Base-by-base conservation (phyloP, 2,888 invertebrate species). In the Hirudinaria manillensis region DNA sequence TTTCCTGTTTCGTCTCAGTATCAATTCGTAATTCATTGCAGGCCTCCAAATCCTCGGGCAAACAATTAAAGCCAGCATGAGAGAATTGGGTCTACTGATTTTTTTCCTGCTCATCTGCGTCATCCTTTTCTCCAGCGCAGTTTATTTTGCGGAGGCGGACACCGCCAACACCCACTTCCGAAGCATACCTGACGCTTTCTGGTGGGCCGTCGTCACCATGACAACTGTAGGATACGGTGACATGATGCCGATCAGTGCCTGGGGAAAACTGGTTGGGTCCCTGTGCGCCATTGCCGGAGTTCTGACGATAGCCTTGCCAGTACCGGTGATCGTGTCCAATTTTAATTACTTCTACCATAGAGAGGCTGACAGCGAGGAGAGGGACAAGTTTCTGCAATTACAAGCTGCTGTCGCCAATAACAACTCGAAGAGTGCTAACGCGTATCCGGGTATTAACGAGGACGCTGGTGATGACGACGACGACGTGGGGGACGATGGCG, bases 311-410 rank as follows among this genome's bases (percentile, higher is more conserved):
- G 97, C 98, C 80, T 90, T 98, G 84, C 97, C 97, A 81, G 98
- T 98, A 85, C 98, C 98, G 83, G 98, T 98, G 89, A 98, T 98
- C 89, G 98, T 98, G 86, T 97, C 96, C 88, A 98, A 98, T 89
- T 98, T 98, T 91, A 98, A 98, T 89, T 98, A 98, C 89, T 98
- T 98, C 90, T 98, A 98, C 89, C 97, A 98, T 88, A 92, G 97
- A 84, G 97, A 97, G 89, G 96, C 96, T 32, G 97, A 97, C 88
- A 95, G 94, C 88, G 96, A 97, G 87, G 96, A 97, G 21, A n/a
- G 67, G 53, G 75, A 51, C 19, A 34, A 70, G 21, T 68, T 68
- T 36, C 19, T 36, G 32, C 53, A 67, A 51, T 67, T 66, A 24
- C 71, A 65, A 66, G 32, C 74, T 27, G 13, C 66, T 19, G 65